These are phyloP conservation scores for Trichomycterus rosablanca DNA, from an alignment of 2,113 vertebrate species.

Conservation along the genomic window DNA sequence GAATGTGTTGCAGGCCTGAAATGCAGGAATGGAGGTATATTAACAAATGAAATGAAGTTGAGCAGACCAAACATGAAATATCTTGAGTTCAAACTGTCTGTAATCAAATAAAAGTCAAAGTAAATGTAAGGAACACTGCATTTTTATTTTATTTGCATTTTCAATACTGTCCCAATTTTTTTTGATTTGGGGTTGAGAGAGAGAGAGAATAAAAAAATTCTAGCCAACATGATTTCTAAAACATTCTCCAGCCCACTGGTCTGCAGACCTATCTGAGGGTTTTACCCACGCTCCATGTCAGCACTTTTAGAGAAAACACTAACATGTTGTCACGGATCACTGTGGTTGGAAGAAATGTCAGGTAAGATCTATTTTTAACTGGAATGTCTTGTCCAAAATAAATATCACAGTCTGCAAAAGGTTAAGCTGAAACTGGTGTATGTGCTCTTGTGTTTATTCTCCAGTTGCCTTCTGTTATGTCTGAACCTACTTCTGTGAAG, in stretches of 20 bases:
- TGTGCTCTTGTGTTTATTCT: conserved; percentile 8
- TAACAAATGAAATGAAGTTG: no score
- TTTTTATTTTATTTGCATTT: no score
- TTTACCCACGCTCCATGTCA: conserved; percentile 26
- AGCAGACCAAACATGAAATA: no score
- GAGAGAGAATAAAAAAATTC: no score
- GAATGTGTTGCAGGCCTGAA: no score
- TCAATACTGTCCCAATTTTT: no score
- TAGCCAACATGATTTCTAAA: conserved; percentile 47
- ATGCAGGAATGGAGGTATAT: no score
- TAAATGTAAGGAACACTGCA: no score
- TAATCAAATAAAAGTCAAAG: no score
- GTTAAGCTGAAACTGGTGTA: no score
- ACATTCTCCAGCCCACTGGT: conserved; percentile 38
- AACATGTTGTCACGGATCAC: conserved; percentile 42
- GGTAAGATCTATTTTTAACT: conserved; percentile 33
- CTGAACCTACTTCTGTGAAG: conserved; percentile 1
- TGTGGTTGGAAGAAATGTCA: conserved; percentile 46
- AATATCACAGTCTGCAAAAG: conserved; percentile 27
- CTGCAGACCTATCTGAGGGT: conserved; percentile 13
- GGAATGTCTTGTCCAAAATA: conserved; percentile 23
- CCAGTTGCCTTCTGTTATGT: conserved; percentile 7
- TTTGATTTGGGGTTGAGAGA: no score
- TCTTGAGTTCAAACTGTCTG: no score
- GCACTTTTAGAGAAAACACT: conserved; percentile 24